These are phyloP conservation scores for Sipha flava DNA, from an alignment of 1,140 invertebrate genomes.

Conservation along the genomic window DNA sequence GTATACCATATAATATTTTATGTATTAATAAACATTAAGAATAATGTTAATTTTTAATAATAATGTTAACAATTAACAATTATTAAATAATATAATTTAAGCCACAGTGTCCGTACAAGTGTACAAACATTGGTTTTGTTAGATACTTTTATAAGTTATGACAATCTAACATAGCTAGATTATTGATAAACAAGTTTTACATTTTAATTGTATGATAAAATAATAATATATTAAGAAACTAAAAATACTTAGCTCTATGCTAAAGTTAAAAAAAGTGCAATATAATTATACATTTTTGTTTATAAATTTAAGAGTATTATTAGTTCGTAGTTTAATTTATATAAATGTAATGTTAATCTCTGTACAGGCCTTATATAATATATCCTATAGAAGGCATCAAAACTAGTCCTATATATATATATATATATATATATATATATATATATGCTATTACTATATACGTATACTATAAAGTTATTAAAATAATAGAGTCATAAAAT, in stretches of 20 bases:
- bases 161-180: slow-evolving; percentile 27
- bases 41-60: neutral
- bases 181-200: neutral
- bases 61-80: neutral
- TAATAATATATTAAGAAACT: neutral
- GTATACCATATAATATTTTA: neutral
- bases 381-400: neutral
- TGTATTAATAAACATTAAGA: neutral
- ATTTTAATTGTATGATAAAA: neutral
- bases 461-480: neutral
- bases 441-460: slow-evolving; percentile 1
- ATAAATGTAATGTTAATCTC: slow-evolving; percentile 16
- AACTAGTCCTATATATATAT: slow-evolving; percentile 5
- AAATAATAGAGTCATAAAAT: neutral
- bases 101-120: neutral
- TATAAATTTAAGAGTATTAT: neutral
- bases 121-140: slow-evolving; percentile 3
- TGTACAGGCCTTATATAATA: slow-evolving; percentile 7
- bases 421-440: too few species aligned
- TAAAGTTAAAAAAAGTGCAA: slow-evolving; percentile 19
- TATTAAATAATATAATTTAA: neutral
- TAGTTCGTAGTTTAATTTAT: slow-evolving; percentile 13
- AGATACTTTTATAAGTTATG: slow-evolving; percentile 18
- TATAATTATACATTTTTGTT: slow-evolving; percentile 17
- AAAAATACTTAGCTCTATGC: neutral